Percentiles rank a stretch among this genome's conserved stretches.
These are phyloP conservation scores for Aphidius gifuensis DNA, from an alignment of 1,140 invertebrate genomes.

Conservation along the genomic window DNA sequence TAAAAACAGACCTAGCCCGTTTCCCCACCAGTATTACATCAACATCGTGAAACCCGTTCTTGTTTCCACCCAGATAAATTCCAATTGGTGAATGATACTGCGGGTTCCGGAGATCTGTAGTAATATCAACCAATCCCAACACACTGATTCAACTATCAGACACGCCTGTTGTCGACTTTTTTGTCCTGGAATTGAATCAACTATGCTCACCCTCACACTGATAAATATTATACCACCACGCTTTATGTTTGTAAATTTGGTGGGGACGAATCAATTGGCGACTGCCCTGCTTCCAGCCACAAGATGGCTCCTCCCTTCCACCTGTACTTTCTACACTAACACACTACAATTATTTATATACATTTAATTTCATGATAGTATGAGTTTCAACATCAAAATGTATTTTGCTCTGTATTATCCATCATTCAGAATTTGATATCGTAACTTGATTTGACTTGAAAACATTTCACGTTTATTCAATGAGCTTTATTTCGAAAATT, in stretches of 20 bases:
- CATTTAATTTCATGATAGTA: conserved; percentile 1
- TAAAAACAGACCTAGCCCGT: conserved; percentile 30
- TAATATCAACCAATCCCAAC: conserved; percentile 20
- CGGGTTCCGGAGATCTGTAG: conserved; percentile 30
- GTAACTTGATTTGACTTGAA: too few relatives aligned
- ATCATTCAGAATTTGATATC: too few relatives aligned
- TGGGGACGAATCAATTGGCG: conserved; percentile 55
- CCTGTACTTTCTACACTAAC: conserved; percentile 22
- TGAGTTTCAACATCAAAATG: not conserved
- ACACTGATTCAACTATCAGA: conserved; percentile 22
- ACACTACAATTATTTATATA: conserved; percentile 38
- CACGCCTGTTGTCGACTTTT: conserved; percentile 28
- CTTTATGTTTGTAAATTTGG: conserved; percentile 8
- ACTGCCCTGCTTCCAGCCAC: conserved; percentile 49
- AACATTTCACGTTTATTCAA: too few relatives aligned
- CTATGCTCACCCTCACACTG: conserved; percentile 14
- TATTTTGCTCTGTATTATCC: too few relatives aligned
- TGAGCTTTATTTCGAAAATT: too few relatives aligned
- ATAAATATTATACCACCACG: conserved; percentile 30
- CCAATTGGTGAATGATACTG: conserved; percentile 31
- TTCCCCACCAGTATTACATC: conserved; percentile 22
- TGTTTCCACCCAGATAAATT: conserved; percentile 39
- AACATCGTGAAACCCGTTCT: conserved; percentile 41
- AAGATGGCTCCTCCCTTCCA: conserved; percentile 54
- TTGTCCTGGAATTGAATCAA: conserved; percentile 31